phyloP scores from a whole-genome alignment of 2,113 vertebrate genomes.

The Forbesichthys papilliferus region DNA sequence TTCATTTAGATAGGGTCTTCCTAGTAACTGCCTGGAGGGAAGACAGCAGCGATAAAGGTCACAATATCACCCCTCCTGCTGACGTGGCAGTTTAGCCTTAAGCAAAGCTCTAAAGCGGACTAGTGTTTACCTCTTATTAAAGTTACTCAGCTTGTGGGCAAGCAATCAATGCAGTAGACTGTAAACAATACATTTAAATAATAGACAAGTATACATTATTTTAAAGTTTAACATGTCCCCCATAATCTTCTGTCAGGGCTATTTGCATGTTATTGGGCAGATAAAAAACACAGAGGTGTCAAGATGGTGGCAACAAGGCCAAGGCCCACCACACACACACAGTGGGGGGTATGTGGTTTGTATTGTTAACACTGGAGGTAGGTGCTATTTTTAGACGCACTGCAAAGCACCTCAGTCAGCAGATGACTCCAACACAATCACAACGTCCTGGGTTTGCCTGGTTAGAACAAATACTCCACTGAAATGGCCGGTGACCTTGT shows the following conservation, averaged over 20 bases:
- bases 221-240: too few relatives aligned
- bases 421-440: conserved; percentile 57
- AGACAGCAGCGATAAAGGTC: not conserved
- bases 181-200: not conserved
- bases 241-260: too few relatives aligned
- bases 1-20: too few relatives aligned
- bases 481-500: conserved; percentile 44
- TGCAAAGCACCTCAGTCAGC: conserved; percentile 59
- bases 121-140: not conserved
- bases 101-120: not conserved
- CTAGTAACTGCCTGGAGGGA: too few relatives aligned
- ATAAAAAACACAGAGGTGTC: conserved; percentile 36
- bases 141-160: not conserved
- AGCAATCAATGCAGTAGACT: not conserved
- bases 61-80: not conserved
- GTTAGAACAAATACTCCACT: conserved; percentile 37
- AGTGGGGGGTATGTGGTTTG: conserved; percentile 42
- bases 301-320: conserved; percentile 26
- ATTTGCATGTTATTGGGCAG: not conserved
- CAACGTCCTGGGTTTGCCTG: conserved; percentile 32
- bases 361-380: conserved; percentile 50
- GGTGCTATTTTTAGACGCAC: conserved; percentile 62
- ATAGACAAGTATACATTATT: too few relatives aligned
- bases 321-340: conserved; percentile 21
- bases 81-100: too few relatives aligned